Conservation (phyloP, 2,113 vertebrate species). For the Prietella phreatophila region DNA sequence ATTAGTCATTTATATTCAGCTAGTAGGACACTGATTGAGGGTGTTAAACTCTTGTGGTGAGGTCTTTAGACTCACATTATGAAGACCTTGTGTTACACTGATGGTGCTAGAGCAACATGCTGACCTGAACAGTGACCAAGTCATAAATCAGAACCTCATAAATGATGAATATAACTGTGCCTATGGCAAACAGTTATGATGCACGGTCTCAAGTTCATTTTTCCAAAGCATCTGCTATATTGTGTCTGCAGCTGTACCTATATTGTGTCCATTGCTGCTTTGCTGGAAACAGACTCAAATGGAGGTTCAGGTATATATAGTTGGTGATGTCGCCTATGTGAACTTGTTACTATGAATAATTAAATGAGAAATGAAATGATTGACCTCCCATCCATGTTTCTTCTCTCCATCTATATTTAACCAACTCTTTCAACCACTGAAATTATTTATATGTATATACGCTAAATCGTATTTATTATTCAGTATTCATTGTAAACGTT, state of each 20-base stretch:
- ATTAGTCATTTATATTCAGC: background rate
- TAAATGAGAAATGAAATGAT: slow-evolving; percentile 50
- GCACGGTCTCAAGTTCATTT: slow-evolving; percentile 46
- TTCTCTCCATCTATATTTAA: slow-evolving; percentile 69
- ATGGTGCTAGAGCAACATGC: slow-evolving; percentile 47
- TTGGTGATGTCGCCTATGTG: slow-evolving; percentile 21
- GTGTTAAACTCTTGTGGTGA: slow-evolving; percentile 41
- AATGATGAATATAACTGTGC: slow-evolving; percentile 51
- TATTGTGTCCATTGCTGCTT: background rate
- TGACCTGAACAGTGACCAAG: slow-evolving; percentile 48
- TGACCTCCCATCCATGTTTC: slow-evolving; percentile 52
- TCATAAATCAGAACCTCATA: slow-evolving; percentile 55
- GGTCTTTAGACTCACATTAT: slow-evolving; percentile 32
- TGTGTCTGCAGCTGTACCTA: slow-evolving; percentile 14
- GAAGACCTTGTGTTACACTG: slow-evolving; percentile 35
- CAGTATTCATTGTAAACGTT: slow-evolving; percentile 61
- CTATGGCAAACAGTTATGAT: slow-evolving; percentile 49
- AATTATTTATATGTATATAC: background rate
- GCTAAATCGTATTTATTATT: slow-evolving; percentile 36
- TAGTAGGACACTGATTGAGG: slow-evolving; percentile 2
- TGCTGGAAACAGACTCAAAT: background rate
- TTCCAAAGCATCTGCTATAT: slow-evolving; percentile 39
- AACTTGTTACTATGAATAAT: slow-evolving; percentile 43
- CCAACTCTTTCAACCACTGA: slow-evolving; percentile 61
- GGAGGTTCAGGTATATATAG: slow-evolving; percentile 37